Evolutionary conservation across 2,113 vertebrate genomes (phyloP), one percentile per base, ranked within the genome.

Genomic region (Pholis gunnellus): DNA sequence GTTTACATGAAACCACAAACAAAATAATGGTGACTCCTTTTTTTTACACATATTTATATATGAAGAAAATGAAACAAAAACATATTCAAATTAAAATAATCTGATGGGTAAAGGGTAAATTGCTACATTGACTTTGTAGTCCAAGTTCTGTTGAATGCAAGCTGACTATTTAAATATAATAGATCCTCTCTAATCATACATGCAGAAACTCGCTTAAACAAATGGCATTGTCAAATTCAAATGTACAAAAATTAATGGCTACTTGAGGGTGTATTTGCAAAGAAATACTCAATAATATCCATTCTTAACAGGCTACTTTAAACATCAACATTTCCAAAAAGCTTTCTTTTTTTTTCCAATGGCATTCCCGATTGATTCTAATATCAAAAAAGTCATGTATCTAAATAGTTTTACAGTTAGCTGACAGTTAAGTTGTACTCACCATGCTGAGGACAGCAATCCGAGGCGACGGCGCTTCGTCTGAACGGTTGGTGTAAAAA

Each of bases 361-460:
- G 17, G 18, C 18, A 50, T 50, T 52, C 20, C 20, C 9, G 50
- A 52, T 22, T 22, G 18, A 64, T 48, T 61, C 14, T 38, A 15
- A 22, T 56, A 61, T 57, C 17, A n/a, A 42, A 22, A 59, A 29
- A 15, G 3, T 59, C n/a, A 59, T 67, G 15, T n/a, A 59, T 67
- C 11, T 9, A 27, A 60, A 38, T 44, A 70, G 10, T 52, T 75
- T 70, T 15, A 15, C 56, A 59, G 56, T 57, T 14, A 69, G 20
- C 52, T 36, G 11, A 10, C 13, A 29, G 20, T 31, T n/a, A n/a
- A 66, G 57, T 67, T 54, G n/a, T 61, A 95, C 95, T 95, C 85
- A 95, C 95, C 95, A 96, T 96, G 2, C 76, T 77, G 78, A 57
- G 40, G 52, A 54, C 31, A 59, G 38, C 38, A 76, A 57, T 46